phyloP scores from a whole-genome alignment of 2,888 invertebrate genomes.

The Tiphia femorata region DNA sequence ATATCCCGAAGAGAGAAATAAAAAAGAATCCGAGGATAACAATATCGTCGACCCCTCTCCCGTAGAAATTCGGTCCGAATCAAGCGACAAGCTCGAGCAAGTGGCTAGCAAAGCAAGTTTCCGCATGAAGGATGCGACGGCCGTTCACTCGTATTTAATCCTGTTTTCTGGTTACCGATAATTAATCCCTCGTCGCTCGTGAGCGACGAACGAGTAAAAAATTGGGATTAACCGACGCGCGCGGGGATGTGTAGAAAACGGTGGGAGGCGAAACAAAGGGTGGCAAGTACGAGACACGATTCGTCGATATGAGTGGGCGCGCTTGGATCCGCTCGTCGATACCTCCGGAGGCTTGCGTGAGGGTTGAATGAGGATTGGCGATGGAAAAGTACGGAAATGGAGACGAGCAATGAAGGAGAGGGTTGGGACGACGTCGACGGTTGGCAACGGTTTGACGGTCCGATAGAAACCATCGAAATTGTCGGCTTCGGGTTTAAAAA shows the following conservation, averaged over 20 bases:
- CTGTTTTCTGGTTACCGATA: slow-evolving; percentile 43
- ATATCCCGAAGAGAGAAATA: too few relatives aligned
- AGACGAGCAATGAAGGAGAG: too few relatives aligned
- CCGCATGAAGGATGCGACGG: slow-evolving; percentile 20
- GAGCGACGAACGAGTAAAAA: slow-evolving; percentile 19
- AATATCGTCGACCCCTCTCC: too few relatives aligned
- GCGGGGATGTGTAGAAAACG: too few relatives aligned
- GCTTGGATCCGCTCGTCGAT: slow-evolving; percentile 6
- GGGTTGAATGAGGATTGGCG: too few relatives aligned
- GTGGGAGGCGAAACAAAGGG: too few relatives aligned
- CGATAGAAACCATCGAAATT: slow-evolving; percentile 38
- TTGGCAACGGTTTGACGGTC: slow-evolving; percentile 16
- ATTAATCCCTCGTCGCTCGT: slow-evolving; percentile 44
- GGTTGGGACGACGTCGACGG: slow-evolving; percentile 23
- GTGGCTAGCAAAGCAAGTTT: too few relatives aligned
- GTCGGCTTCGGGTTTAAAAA: slow-evolving; percentile 27
- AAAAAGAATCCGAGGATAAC: too few relatives aligned
- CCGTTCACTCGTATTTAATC: slow-evolving; percentile 39
- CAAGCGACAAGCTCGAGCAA: too few relatives aligned
- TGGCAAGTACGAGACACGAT: slow-evolving; percentile 1
- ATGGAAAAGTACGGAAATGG: too few relatives aligned
- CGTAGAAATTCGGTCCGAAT: too few relatives aligned
- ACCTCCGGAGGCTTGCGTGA: slow-evolving; percentile 32
- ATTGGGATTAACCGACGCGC: slow-evolving; percentile 24
- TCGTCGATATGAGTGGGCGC: slow-evolving; percentile 23